Conservation (phyloP, 1,140 invertebrate genomes). For the Eciton burchellii region DNA sequence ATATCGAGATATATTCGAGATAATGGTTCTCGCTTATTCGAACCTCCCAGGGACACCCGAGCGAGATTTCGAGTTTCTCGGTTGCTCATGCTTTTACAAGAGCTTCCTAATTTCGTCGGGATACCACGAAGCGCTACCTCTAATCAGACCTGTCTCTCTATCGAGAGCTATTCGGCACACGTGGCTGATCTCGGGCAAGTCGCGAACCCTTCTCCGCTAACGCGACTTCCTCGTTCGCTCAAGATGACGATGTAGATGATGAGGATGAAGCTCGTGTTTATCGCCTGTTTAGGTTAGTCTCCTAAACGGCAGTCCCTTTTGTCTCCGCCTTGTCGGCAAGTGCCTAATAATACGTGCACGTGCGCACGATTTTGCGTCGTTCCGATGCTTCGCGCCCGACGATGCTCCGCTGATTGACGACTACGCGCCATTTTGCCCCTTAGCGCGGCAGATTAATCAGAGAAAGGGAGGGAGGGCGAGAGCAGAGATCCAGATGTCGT, state of each 20-base stretch:
- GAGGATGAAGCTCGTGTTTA: conserved; percentile 40
- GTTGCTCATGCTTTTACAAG: too few species aligned
- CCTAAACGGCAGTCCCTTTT: conserved; percentile 46
- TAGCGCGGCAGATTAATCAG: not conserved
- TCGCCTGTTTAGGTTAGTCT: conserved; percentile 35
- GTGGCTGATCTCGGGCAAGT: not conserved
- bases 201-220: not conserved
- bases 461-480: not conserved
- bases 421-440: conserved; percentile 7
- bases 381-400: not conserved
- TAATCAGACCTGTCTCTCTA: not conserved
- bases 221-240: conserved; percentile 29
- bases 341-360: conserved; percentile 20
- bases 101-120: too few species aligned
- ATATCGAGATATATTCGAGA: not conserved
- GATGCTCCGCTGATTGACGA: conserved; percentile 17
- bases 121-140: not conserved
- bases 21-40: not conserved
- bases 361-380: not conserved
- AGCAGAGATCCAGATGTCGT: too few species aligned
- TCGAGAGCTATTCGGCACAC: not conserved
- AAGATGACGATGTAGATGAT: conserved; percentile 20
- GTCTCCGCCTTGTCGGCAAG: conserved; percentile 7
- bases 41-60: too few species aligned
- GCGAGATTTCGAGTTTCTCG: too few species aligned